Percentiles rank a stretch among this genome's conserved stretches.
Evolutionary conservation across 1,140 invertebrate genomes (phyloP).

Genomic region (Conopomorpha cramerella): DNA sequence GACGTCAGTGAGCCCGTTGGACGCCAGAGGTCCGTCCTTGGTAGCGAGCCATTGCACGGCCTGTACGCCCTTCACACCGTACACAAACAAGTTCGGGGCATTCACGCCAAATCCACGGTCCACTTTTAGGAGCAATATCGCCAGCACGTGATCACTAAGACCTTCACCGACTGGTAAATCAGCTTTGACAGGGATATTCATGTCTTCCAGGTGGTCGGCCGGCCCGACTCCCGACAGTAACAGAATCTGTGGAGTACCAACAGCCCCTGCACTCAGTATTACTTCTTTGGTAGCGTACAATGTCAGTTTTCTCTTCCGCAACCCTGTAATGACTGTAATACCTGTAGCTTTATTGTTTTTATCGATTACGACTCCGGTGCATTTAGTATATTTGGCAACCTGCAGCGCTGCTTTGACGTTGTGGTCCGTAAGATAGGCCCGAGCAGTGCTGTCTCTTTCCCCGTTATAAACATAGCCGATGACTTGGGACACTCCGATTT

Average conservation of each 20-base stretch:
- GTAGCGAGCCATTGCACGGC: slow-evolving; percentile 23
- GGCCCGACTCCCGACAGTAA: slow-evolving; percentile 78
- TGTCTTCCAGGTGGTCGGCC: slow-evolving; percentile 59
- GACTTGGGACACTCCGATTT: slow-evolving; percentile 56
- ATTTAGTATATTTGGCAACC: slow-evolving; percentile 69
- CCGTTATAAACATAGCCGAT: slow-evolving; percentile 20
- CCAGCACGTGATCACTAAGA: slow-evolving; percentile 73
- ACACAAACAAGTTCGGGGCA: slow-evolving; percentile 15
- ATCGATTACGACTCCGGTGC: slow-evolving; percentile 74
- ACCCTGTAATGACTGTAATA: slow-evolving; percentile 33
- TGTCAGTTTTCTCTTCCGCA: slow-evolving; percentile 10
- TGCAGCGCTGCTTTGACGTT: slow-evolving; percentile 68
- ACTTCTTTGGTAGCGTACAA: slow-evolving; percentile 67
- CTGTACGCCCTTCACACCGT: slow-evolving; percentile 31
- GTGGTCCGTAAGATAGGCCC: slow-evolving; percentile 14
- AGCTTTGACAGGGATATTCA: slow-evolving; percentile 61
- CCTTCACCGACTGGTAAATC: slow-evolving; percentile 73
- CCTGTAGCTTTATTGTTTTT: slow-evolving; percentile 68
- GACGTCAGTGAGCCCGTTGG: slow-evolving; percentile 53
- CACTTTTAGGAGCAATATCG: slow-evolving; percentile 34
- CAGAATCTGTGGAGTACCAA: slow-evolving; percentile 73
- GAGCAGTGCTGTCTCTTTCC: slow-evolving; percentile 20
- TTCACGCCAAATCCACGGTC: slow-evolving; percentile 26
- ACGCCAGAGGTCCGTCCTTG: slow-evolving; percentile 41
- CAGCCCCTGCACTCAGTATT: slow-evolving; percentile 70